Evolutionary conservation across 2,888 invertebrate species (phyloP).

Genomic region (Drosophila siamana): DNA sequence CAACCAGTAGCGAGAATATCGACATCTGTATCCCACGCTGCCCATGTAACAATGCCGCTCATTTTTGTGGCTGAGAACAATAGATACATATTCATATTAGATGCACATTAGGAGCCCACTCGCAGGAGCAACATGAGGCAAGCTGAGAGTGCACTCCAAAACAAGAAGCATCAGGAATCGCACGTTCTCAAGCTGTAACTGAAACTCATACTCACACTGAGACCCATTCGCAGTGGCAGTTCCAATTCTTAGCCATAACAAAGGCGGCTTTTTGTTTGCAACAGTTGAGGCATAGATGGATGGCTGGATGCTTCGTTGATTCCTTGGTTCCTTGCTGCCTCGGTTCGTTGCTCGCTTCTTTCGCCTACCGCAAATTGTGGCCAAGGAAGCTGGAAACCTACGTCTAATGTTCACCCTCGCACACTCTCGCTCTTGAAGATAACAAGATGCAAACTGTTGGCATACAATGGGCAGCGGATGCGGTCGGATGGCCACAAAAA

Average conservation of each 20-base stretch:
- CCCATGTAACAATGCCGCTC: slow-evolving; percentile 50
- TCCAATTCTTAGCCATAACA: slow-evolving; percentile 46
- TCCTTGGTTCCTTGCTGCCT: slow-evolving; percentile 11
- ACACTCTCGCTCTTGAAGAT: slow-evolving; percentile 50
- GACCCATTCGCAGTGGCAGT: slow-evolving; percentile 7
- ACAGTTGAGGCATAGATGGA: slow-evolving; percentile 52
- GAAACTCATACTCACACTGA: slow-evolving; percentile 8
- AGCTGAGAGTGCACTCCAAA: slow-evolving; percentile 52
- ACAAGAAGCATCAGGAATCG: slow-evolving; percentile 36
- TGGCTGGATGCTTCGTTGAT: slow-evolving; percentile 39
- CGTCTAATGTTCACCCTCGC: slow-evolving; percentile 61
- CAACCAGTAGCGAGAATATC: slow-evolving; percentile 2
- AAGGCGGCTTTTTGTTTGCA: slow-evolving; percentile 72
- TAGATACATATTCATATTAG: slow-evolving; percentile 81
- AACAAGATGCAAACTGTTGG: slow-evolving; percentile 77
- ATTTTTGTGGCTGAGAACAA: slow-evolving; percentile 64
- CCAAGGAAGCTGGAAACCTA: slow-evolving; percentile 63
- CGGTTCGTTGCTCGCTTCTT: slow-evolving; percentile 36
- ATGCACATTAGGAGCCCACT: slow-evolving; percentile 83
- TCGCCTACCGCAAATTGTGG: slow-evolving; percentile 77
- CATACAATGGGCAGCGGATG: slow-evolving; percentile 59
- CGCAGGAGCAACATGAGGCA: slow-evolving; percentile 65
- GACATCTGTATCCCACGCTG: slow-evolving; percentile 62
- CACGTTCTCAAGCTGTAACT: slow-evolving; percentile 25
- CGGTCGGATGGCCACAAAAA: slow-evolving; percentile 73